A percentile compares a stretch with the other conserved stretches of the same genome.
Conservation (phyloP, 2,797 vertebrate species). For the Cirrhinus mrigala region DNA sequence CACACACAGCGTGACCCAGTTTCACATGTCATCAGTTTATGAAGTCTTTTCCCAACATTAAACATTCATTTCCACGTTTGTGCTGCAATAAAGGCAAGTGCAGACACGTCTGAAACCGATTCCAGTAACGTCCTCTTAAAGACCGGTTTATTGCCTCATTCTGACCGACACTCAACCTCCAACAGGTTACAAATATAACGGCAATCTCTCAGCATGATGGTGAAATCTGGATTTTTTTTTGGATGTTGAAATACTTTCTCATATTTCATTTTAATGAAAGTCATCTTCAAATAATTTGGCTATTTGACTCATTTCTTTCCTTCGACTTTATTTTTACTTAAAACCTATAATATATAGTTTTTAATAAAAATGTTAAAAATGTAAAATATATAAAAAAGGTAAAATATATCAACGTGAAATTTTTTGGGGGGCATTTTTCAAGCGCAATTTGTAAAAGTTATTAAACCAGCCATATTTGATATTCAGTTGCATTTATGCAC, state of each 20-base stretch:
- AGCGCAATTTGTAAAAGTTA: too few relatives aligned
- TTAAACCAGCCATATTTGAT: too few relatives aligned
- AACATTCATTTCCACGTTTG: not conserved
- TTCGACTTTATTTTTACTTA: not conserved
- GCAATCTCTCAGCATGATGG: not conserved
- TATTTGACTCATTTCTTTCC: not conserved
- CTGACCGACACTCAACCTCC: not conserved
- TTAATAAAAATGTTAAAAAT: not conserved
- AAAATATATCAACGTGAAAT: not conserved
- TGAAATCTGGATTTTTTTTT: not conserved
- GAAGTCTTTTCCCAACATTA: constrained; percentile 27
- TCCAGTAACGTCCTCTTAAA: not conserved
- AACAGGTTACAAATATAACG: not conserved
- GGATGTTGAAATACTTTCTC: not conserved
- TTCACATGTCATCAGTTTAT: constrained; percentile 15
- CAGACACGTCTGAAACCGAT: not conserved
- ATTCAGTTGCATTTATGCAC: too few relatives aligned
- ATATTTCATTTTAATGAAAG: not conserved
- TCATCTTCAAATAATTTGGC: not conserved
- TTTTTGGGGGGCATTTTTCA: too few relatives aligned
- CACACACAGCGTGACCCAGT: constrained; percentile 3
- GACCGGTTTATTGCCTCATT: not conserved
- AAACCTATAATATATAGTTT: not conserved
- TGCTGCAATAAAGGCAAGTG: not conserved
- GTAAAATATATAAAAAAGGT: not conserved